phyloP scores from a whole-genome alignment of 2,888 invertebrate genomes.

The Apoderus coryli region DNA sequence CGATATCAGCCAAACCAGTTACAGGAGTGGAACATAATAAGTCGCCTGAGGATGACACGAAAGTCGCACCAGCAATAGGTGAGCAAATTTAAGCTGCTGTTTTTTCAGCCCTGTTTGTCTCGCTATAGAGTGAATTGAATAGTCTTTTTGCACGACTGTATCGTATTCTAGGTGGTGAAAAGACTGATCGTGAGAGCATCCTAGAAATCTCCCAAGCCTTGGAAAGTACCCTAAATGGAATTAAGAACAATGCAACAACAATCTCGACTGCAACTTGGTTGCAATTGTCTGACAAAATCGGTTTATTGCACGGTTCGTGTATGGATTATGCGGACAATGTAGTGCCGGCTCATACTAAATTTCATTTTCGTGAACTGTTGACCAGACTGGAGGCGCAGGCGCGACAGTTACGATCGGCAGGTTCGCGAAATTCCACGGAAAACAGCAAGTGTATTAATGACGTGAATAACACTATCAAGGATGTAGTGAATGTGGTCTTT shows the following conservation, averaged over 20 bases:
- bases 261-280: constrained; percentile 58
- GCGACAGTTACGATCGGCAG: constrained; percentile 50
- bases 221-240: constrained; percentile 48
- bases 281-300: constrained; percentile 66
- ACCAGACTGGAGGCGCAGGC: constrained; percentile 56
- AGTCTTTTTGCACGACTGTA: too few relatives aligned
- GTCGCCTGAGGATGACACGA: constrained; percentile 29
- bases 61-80: too few relatives aligned
- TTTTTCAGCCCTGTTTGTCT: too few relatives aligned
- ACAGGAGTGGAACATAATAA: constrained; percentile 8
- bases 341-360: constrained; percentile 74
- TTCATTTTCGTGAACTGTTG: constrained; percentile 68
- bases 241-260: constrained; percentile 35
- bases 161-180: constrained; percentile 33
- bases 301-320: constrained; percentile 69
- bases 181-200: constrained; percentile 38
- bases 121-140: too few relatives aligned
- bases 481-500: constrained; percentile 57
- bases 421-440: constrained; percentile 53
- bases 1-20: constrained; percentile 36
- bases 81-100: too few relatives aligned
- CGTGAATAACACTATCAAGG: constrained; percentile 55
- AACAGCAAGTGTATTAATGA: constrained; percentile 53
- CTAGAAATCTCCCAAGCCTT: constrained; percentile 50
- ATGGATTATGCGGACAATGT: constrained; percentile 67